These are phyloP conservation scores for Danio choprae DNA, from an alignment of 2,797 vertebrate genomes.

Conservation along the genomic window DNA sequence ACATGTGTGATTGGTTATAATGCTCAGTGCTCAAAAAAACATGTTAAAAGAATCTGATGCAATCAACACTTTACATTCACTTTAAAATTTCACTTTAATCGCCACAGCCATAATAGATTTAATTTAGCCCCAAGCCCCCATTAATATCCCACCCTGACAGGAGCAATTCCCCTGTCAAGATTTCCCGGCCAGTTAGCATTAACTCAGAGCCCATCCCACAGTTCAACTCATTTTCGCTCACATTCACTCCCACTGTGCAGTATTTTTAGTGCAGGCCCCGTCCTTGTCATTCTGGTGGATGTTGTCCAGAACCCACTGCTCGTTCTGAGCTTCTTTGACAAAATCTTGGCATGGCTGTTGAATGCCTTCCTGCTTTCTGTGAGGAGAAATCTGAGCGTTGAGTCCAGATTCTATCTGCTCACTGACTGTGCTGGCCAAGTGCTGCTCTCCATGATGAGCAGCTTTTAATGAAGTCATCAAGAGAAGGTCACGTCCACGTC, in stretches of 20 bases:
- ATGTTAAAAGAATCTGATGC: not conserved
- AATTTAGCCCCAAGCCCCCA: not conserved
- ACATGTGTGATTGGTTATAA: not conserved
- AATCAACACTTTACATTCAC: not conserved
- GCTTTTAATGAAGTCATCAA: slow-evolving; percentile 57
- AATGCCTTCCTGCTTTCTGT: slow-evolving; percentile 66
- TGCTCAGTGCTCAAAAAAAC: not conserved
- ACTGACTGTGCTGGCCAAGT: slow-evolving; percentile 1
- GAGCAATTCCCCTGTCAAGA: not conserved
- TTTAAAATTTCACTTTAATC: too few species aligned
- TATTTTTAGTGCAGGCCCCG: slow-evolving; percentile 71
- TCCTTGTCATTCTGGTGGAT: slow-evolving; percentile 68
- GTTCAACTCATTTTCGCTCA: slow-evolving; percentile 14
- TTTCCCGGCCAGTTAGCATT: not conserved
- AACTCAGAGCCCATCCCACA: slow-evolving; percentile 5
- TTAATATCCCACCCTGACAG: not conserved
- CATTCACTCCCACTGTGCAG: slow-evolving; percentile 35
- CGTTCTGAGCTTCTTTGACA: slow-evolving; percentile 70
- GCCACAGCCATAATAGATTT: not conserved
- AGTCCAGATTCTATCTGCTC: slow-evolving; percentile 21
- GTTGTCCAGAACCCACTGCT: slow-evolving; percentile 72
- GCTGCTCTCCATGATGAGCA: slow-evolving; percentile 33
- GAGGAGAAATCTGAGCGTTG: slow-evolving; percentile 45
- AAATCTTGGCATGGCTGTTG: slow-evolving; percentile 70
- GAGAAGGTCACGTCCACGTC: slow-evolving; percentile 37